Conservation (phyloP, 2,797 vertebrate species). For the Falco novaeseelandiae region DNA sequence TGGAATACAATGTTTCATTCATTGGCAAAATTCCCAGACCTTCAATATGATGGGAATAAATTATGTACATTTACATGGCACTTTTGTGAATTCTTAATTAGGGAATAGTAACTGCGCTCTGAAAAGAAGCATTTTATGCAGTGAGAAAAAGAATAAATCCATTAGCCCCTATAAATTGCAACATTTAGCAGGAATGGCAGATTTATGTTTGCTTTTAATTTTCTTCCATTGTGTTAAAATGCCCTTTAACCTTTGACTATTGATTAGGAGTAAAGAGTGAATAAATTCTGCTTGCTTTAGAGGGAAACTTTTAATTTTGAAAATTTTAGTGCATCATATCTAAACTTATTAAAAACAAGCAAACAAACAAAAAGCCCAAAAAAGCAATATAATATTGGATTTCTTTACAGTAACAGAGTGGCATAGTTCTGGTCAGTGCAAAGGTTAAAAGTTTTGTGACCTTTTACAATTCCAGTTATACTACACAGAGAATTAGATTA, state of each 20-base stretch:
- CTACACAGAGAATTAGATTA: background rate
- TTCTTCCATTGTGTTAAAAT: constrained; percentile 38
- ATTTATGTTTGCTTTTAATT: constrained; percentile 65
- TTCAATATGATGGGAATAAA: constrained; percentile 74
- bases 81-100: constrained; percentile 75
- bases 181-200: constrained; percentile 42
- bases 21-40: constrained; percentile 75
- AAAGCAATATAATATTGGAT: background rate
- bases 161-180: constrained; percentile 64
- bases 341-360: background rate
- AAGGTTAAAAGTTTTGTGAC: background rate
- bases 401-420: background rate
- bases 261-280: constrained; percentile 31
- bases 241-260: constrained; percentile 42
- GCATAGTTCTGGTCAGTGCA: background rate
- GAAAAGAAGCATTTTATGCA: constrained; percentile 62
- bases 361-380: background rate
- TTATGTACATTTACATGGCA: constrained; percentile 68
- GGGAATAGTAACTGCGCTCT: constrained; percentile 53
- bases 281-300: constrained; percentile 4
- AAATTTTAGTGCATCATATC: background rate
- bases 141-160: constrained; percentile 62
- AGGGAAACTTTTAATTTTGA: constrained; percentile 34
- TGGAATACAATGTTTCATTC: constrained; percentile 72
- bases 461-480: background rate